Evolutionary conservation across 2,797 vertebrate genomes (phyloP).

Genomic region (Darevskia mixta): DNA sequence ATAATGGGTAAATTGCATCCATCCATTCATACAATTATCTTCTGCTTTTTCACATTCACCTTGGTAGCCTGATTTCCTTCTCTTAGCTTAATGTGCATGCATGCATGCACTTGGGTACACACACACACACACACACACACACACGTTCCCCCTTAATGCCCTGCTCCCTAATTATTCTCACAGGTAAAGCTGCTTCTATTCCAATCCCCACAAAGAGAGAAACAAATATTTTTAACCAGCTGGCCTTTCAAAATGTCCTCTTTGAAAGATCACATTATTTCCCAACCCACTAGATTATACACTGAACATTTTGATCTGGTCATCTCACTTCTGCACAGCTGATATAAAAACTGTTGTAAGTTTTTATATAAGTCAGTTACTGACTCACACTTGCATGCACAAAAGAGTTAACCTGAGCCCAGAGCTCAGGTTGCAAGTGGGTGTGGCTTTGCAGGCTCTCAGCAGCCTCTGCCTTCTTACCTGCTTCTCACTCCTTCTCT

Average conservation of each 20-base stretch:
- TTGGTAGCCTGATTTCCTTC: not conserved
- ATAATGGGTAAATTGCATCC: no score
- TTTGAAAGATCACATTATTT: conserved; percentile 25
- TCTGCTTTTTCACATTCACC: not conserved
- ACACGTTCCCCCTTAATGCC: no score
- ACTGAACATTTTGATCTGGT: conserved; percentile 29
- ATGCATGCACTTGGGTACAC: no score
- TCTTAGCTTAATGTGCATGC: not conserved
- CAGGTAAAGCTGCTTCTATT: not conserved
- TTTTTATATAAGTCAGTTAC: no score
- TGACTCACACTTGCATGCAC: no score
- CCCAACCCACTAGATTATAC: conserved; percentile 43
- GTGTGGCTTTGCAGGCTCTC: no score
- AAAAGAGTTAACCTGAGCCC: no score
- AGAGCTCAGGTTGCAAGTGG: no score
- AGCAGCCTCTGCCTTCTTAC: no score
- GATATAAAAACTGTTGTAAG: not conserved
- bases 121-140: no score
- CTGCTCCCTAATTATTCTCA: no score
- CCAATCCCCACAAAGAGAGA: conserved; percentile 15
- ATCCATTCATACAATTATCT: not conserved
- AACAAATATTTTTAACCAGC: conserved; percentile 47
- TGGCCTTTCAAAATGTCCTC: not conserved
- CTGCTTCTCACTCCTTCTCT: no score
- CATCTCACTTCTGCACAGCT: not conserved